Conservation (phyloP, 2,888 invertebrate species). For the Patella caerulea region DNA sequence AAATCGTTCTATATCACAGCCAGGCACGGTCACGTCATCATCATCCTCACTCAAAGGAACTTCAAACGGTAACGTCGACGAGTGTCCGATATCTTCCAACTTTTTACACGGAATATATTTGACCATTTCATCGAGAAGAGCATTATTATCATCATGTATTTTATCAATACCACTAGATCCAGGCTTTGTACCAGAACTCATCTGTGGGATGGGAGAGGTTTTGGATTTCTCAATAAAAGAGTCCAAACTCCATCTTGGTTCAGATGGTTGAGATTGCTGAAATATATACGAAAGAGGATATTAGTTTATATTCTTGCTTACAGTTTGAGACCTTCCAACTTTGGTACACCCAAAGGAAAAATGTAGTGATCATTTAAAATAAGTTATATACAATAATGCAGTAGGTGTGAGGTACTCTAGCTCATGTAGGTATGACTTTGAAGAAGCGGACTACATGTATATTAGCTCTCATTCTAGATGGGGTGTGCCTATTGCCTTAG, state of each 20-base stretch:
- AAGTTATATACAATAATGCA: too few species aligned
- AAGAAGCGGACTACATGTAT: too few species aligned
- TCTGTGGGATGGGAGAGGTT: slow-evolving; percentile 13
- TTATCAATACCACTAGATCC: slow-evolving; percentile 11
- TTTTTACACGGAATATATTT: not conserved
- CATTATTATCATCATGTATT: slow-evolving; percentile 21
- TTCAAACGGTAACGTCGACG: slow-evolving; percentile 17
- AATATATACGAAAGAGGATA: not conserved
- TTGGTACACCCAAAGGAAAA: too few species aligned
- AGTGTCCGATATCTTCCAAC: slow-evolving; percentile 16
- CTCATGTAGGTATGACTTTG: too few species aligned
- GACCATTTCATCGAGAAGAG: slow-evolving; percentile 15
- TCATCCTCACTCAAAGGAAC: slow-evolving; percentile 1
- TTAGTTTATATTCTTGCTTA: too few species aligned
- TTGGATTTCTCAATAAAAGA: not conserved
- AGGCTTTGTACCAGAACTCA: slow-evolving; percentile 9
- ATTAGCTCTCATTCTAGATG: too few species aligned
- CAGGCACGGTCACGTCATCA: not conserved
- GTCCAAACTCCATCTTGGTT: not conserved
- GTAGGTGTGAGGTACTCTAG: too few species aligned
- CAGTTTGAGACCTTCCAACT: too few species aligned
- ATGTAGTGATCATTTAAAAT: too few species aligned
- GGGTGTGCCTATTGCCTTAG: too few species aligned
- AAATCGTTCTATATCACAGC: slow-evolving; percentile 12
- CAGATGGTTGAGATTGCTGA: not conserved